Evolutionary conservation across 2,888 invertebrate species (phyloP).

Genomic region (Sminthurinus aureus): DNA sequence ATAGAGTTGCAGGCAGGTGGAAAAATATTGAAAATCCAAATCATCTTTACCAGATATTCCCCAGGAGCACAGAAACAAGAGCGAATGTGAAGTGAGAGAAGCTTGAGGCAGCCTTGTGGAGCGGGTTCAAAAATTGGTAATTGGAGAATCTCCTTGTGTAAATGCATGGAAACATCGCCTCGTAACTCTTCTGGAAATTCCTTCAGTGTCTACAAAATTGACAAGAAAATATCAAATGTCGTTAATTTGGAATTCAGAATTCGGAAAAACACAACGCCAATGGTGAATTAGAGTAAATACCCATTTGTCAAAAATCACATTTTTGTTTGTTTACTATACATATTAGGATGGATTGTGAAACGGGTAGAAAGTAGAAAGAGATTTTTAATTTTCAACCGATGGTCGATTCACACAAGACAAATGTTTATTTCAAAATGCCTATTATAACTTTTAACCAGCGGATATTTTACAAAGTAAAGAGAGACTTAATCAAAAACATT

Average conservation of each 20-base stretch:
- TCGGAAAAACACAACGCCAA: too few species aligned
- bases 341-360: too few species aligned
- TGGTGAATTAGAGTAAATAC: too few species aligned
- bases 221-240: not conserved
- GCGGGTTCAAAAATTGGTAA: slow-evolving; percentile 94
- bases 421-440: too few species aligned
- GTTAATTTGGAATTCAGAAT: too few species aligned
- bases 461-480: too few species aligned
- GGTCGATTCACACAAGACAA: not conserved
- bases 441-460: too few species aligned
- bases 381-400: too few species aligned
- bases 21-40: too few species aligned
- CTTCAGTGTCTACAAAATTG: slow-evolving; percentile 82
- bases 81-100: slow-evolving; percentile 89
- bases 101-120: slow-evolving; percentile 92
- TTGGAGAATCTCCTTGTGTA: slow-evolving; percentile 91
- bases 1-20: not conserved
- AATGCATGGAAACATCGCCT: slow-evolving; percentile 94
- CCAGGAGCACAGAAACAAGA: slow-evolving; percentile 97
- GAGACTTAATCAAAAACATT: too few species aligned
- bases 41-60: slow-evolving; percentile 79
- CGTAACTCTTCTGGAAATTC: slow-evolving; percentile 96
- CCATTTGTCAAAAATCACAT: too few species aligned
- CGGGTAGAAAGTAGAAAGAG: not conserved
- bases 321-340: too few species aligned